Base-by-base conservation (phyloP, 2,797 vertebrate species). In the Bryconaethiops microstoma region DNA sequence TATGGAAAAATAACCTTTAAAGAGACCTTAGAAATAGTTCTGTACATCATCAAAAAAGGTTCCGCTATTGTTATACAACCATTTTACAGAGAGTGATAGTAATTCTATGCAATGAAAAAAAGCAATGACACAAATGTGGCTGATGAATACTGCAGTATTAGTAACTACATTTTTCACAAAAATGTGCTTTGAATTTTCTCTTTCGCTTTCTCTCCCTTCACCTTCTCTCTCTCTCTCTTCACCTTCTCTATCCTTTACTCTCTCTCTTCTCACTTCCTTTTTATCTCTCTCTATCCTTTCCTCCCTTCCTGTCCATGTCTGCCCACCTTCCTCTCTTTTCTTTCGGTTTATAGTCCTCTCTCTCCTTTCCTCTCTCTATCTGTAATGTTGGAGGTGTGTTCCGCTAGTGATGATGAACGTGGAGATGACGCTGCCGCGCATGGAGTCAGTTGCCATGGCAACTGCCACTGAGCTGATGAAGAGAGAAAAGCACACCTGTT, bases 391-490 rank as follows among this genome's bases (percentile, higher is more conserved):
- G 45, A 72, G 45, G 48, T 35, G 25, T 39, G 14, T 65, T 54
- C 69, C 77, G 42, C 85, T 80, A 19, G 25, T 40, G 45, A 77
- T 77, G 60, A 72, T 7, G 45, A 42, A 29, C 2, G 14, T 14
- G 4, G 62, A 59, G 76, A 65, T 77, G 75, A 80, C 35, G 39
- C 78, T 8, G 75, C 69, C 59, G 59, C 79, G 6, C 75, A 40
- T 80, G 70, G 45, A 82, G 69, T 69, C 55, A 42, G 81, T 87
- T 77, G 40, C 82, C 77, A 86, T 84, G 82, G 86, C 70, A 86
- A 87, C 86, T 72, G 74, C 74, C 67, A 71, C 74, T 54, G 77
- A 79, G 83, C 62, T 35, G 69, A 77, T 70, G 77, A 79, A 80
- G 78, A 67, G 76, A 55, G 76, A 71, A 73, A 45, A 80, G 79